Percentiles rank a stretch among this genome's conserved stretches.
Evolutionary conservation across 2,888 invertebrate genomes (phyloP).

Genomic region (Eremobia ochroleuca): DNA sequence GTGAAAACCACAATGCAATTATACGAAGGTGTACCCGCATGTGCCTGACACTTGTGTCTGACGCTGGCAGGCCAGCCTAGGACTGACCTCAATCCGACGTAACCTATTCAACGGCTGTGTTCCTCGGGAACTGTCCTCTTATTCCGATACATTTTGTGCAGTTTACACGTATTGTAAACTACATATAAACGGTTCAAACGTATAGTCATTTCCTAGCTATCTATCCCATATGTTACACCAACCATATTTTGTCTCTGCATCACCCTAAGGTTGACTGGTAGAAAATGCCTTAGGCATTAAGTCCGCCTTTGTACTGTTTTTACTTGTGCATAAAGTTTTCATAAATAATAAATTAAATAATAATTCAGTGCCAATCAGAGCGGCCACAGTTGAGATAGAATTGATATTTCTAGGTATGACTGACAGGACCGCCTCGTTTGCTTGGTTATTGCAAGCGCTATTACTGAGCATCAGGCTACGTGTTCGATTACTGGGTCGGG

Average conservation of each 20-base stretch:
- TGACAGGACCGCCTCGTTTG: neutral
- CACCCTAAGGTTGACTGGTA: too few species aligned
- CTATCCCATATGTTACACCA: too few species aligned
- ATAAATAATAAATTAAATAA: too few species aligned
- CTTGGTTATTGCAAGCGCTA: neutral
- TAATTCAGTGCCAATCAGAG: neutral
- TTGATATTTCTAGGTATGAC: neutral
- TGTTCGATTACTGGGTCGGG: neutral
- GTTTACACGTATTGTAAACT: neutral
- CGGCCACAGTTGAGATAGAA: neutral
- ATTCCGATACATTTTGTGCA: neutral
- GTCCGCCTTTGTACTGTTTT: too few species aligned
- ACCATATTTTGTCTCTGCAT: too few species aligned
- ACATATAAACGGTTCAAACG: neutral
- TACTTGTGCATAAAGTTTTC: too few species aligned
- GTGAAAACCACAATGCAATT: constrained; percentile 55
- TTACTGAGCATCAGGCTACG: neutral
- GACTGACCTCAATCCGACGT: constrained; percentile 57
- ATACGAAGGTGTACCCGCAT: constrained; percentile 47
- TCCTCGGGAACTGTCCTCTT: constrained; percentile 9
- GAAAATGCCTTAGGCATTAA: too few species aligned
- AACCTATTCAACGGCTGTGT: constrained; percentile 41
- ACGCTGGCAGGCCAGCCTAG: constrained; percentile 50
- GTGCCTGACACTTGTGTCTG: constrained; percentile 50
- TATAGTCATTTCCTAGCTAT: too few species aligned